Conservation (phyloP, 2,888 invertebrate species). For the Melanotus villosus region DNA sequence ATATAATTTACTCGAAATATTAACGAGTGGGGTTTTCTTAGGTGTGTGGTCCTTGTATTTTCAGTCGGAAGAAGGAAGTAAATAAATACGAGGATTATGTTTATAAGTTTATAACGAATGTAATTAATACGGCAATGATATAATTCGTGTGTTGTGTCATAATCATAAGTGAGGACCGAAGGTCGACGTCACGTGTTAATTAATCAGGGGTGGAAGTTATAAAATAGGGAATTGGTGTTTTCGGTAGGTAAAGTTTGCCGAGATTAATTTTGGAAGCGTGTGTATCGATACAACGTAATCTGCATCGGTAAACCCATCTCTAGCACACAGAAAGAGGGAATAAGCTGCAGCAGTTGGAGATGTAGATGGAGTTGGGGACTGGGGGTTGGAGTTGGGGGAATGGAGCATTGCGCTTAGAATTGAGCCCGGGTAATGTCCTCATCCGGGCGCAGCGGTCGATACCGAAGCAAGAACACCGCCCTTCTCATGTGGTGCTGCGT, state of each 20-base stretch:
- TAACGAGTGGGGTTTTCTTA: too few relatives aligned
- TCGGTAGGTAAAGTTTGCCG: slow-evolving; percentile 35
- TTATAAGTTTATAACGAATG: background rate
- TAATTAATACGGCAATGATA: slow-evolving; percentile 1
- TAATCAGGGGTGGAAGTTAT: slow-evolving; percentile 37
- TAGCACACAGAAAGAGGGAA: slow-evolving; percentile 43
- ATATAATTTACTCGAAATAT: too few relatives aligned
- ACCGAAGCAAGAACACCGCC: slow-evolving; percentile 63
- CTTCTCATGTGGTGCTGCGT: slow-evolving; percentile 62
- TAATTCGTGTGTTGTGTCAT: slow-evolving; percentile 19
- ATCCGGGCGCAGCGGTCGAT: slow-evolving; percentile 67
- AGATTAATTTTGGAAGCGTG: slow-evolving; percentile 44
- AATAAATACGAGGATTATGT: too few relatives aligned
- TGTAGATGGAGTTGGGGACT: slow-evolving; percentile 57
- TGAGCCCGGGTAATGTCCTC: slow-evolving; percentile 69
- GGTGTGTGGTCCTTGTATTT: too few relatives aligned
- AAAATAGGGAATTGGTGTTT: slow-evolving; percentile 36
- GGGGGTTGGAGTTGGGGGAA: slow-evolving; percentile 52
- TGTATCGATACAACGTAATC: slow-evolving; percentile 44
- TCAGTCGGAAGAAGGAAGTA: too few relatives aligned
- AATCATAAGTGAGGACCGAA: slow-evolving; percentile 25
- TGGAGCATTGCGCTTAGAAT: slow-evolving; percentile 64
- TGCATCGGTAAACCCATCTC: slow-evolving; percentile 46
- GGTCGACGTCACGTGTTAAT: slow-evolving; percentile 28
- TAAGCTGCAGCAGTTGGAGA: slow-evolving; percentile 57